Evolutionary conservation across 2,888 invertebrate genomes (phyloP).

Genomic region (Neoaliturus tenellus): DNA sequence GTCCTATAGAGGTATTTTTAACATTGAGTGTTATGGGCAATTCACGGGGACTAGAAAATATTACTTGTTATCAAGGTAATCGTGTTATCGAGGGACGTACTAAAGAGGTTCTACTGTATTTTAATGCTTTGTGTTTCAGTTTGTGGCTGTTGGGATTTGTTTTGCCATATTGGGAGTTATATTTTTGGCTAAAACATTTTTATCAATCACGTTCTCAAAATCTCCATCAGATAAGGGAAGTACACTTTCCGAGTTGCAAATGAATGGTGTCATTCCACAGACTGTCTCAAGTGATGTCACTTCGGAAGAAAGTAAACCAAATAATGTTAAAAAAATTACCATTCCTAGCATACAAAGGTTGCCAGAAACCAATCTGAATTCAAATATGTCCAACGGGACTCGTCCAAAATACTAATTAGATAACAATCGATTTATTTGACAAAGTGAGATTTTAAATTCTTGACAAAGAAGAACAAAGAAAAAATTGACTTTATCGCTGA

Average conservation of each 20-base stretch:
- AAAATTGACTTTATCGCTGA: not conserved
- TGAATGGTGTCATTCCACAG: not conserved
- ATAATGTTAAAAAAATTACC: not conserved
- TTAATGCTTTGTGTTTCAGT: not conserved
- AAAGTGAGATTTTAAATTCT: not conserved
- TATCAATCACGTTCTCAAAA: not conserved
- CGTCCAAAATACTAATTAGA: not conserved
- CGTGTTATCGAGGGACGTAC: no score
- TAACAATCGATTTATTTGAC: no score
- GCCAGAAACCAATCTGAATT: not conserved
- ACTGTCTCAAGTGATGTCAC: not conserved
- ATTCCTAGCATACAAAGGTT: not conserved
- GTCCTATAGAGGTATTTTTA: no score
- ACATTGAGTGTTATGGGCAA: no score
- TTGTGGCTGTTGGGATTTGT: not conserved
- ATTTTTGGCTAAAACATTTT: not conserved
- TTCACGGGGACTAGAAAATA: no score
- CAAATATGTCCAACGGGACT: not conserved
- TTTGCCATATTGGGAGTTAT: not conserved
- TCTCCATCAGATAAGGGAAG: not conserved
- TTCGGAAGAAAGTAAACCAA: not conserved
- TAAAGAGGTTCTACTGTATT: no score
- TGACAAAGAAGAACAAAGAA: no score
- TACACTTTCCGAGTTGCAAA: not conserved
- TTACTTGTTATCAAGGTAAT: no score